Conservation (phyloP, 2,888 invertebrate species). For the Sycophila texana region DNA sequence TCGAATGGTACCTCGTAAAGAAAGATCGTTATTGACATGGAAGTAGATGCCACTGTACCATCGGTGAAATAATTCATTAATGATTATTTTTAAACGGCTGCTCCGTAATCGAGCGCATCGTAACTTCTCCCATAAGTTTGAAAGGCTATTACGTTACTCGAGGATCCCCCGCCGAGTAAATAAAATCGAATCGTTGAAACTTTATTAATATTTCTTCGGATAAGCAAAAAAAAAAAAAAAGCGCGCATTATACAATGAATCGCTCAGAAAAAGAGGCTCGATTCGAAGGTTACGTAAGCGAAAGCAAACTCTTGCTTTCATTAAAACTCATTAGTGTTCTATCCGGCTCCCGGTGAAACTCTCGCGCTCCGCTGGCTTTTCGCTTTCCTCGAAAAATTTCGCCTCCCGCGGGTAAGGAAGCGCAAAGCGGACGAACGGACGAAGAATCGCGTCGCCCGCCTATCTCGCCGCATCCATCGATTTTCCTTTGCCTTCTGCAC, state of each 20-base stretch:
- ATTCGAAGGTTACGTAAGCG: conserved; percentile 14
- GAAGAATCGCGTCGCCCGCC: conserved; percentile 2
- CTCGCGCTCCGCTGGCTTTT: background rate
- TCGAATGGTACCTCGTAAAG: too few relatives aligned
- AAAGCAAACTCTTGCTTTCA: conserved; percentile 35
- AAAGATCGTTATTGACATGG: too few relatives aligned
- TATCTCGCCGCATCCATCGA: conserved; percentile 28
- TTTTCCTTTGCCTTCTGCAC: conserved; percentile 13
- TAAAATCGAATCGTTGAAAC: too few relatives aligned
- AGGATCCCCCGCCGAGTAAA: too few relatives aligned
- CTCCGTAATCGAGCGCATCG: too few relatives aligned
- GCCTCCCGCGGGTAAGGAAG: background rate
- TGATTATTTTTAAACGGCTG: too few relatives aligned
- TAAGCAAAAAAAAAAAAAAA: background rate
- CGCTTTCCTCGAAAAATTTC: conserved; percentile 40
- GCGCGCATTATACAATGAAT: background rate
- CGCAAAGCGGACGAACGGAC: background rate
- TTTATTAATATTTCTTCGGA: background rate
- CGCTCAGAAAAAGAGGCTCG: background rate
- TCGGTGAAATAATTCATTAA: too few relatives aligned
- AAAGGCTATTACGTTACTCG: too few relatives aligned
- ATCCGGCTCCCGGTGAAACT: conserved; percentile 9
- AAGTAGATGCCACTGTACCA: too few relatives aligned
- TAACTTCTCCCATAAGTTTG: too few relatives aligned
- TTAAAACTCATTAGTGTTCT: conserved; percentile 30